Conservation (phyloP, 2,888 invertebrate genomes). For the Phaedon cochleariae region DNA sequence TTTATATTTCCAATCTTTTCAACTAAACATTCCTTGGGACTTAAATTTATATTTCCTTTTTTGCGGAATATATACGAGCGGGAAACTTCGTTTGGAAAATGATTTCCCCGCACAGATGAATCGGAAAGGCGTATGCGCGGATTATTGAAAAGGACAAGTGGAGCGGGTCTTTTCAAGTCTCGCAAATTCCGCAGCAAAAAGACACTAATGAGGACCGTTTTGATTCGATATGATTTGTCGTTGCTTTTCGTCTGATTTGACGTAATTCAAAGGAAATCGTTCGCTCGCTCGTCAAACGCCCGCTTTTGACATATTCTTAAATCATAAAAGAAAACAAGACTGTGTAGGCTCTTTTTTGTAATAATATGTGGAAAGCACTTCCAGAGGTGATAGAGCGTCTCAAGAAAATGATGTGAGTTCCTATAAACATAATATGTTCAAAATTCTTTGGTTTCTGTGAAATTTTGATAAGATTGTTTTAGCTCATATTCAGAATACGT, state of each 20-base stretch:
- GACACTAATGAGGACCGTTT: slow-evolving; percentile 1
- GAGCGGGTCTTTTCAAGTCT: not conserved
- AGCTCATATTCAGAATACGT: too few relatives aligned
- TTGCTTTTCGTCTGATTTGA: not conserved
- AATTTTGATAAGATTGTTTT: too few relatives aligned
- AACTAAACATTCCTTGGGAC: not conserved
- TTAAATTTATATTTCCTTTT: not conserved
- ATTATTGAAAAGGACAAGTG: not conserved
- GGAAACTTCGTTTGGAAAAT: not conserved
- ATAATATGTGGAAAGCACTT: too few relatives aligned
- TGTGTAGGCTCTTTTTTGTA: too few relatives aligned
- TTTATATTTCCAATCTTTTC: not conserved
- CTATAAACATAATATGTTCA: too few relatives aligned
- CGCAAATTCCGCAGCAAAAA: not conserved
- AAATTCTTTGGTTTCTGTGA: too few relatives aligned
- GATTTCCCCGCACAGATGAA: not conserved
- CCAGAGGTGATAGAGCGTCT: too few relatives aligned
- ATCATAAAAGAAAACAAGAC: not conserved
- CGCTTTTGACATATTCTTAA: not conserved
- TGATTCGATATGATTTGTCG: not conserved
- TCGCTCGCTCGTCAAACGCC: not conserved
- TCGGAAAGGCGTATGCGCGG: not conserved
- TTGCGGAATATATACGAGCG: not conserved
- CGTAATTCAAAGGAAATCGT: not conserved
- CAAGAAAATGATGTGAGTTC: too few relatives aligned